Percentiles rank a stretch among this genome's conserved stretches.
phyloP scores from a whole-genome alignment of 2,888 invertebrate species.

The Ceramica pisi region DNA sequence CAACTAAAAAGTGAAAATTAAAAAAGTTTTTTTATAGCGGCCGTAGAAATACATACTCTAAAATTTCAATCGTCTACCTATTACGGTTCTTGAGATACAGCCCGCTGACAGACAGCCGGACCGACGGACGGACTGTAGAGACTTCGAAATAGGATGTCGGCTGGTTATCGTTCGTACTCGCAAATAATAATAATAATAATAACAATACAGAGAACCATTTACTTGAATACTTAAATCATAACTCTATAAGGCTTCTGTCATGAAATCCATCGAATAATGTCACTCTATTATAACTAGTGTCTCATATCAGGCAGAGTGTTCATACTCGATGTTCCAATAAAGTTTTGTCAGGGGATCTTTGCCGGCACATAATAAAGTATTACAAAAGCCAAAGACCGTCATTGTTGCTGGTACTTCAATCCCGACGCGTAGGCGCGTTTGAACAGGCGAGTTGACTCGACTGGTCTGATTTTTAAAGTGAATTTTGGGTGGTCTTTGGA shows the following conservation, averaged over 20 bases:
- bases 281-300: conserved; percentile 83
- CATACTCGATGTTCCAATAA: conserved; percentile 90
- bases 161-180: too few species aligned
- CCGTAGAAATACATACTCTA: too few species aligned
- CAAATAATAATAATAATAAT: neutral
- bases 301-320: conserved; percentile 85
- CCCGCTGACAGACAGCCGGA: too few species aligned
- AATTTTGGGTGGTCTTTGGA: neutral
- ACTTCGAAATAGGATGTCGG: too few species aligned
- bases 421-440: conserved; percentile 80
- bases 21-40: too few species aligned
- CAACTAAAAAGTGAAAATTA: too few species aligned
- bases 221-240: conserved; percentile 5
- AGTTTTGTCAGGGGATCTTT: conserved; percentile 90
- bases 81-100: too few species aligned
- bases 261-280: conserved; percentile 78
- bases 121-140: too few species aligned
- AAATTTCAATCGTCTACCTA: too few species aligned
- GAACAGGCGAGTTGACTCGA: conserved; percentile 72
- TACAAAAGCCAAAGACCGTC: conserved; percentile 91
- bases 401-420: conserved; percentile 90
- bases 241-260: conserved; percentile 66
- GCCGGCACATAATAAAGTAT: conserved; percentile 91
- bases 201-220: neutral
- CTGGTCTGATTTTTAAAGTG: neutral